Conservation (phyloP, 2,888 invertebrate genomes). For the Drosophila testacea region DNA sequence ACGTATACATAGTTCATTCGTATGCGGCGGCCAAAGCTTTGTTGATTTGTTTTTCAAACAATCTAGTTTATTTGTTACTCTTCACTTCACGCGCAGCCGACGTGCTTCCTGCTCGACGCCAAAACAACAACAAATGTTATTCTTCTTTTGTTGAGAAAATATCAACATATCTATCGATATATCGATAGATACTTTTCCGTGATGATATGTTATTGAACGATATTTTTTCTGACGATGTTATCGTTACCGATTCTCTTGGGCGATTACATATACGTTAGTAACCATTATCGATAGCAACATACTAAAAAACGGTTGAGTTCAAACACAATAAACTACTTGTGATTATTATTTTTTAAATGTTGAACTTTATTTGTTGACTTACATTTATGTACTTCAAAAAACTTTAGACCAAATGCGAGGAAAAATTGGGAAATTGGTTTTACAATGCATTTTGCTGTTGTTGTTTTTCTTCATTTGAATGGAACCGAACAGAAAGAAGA, state of each 20-base stretch:
- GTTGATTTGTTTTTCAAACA: constrained; percentile 40
- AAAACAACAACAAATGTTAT: constrained; percentile 61
- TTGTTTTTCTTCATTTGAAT: constrained; percentile 42
- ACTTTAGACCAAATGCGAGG: constrained; percentile 70
- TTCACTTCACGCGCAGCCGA: constrained; percentile 40
- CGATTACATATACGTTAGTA: too few relatives aligned
- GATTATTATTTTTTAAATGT: constrained; percentile 65
- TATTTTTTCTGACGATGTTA: too few relatives aligned
- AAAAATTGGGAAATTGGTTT: constrained; percentile 66
- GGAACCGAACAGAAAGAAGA: constrained; percentile 57
- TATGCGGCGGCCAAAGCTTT: constrained; percentile 5
- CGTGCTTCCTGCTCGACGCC: constrained; percentile 43
- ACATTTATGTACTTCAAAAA: constrained; percentile 76
- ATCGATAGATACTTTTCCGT: too few relatives aligned
- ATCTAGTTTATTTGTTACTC: constrained; percentile 36
- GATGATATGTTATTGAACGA: too few relatives aligned
- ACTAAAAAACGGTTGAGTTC: background rate
- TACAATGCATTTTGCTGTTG: constrained; percentile 51
- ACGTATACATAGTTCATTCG: constrained; percentile 16
- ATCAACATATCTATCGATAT: too few relatives aligned
- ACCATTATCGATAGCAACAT: constrained; percentile 3
- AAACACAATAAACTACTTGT: background rate
- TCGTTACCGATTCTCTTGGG: too few relatives aligned
- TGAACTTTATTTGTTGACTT: constrained; percentile 78
- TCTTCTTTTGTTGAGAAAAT: constrained; percentile 32